Evolutionary conservation across 2,888 invertebrate genomes (phyloP).

Genomic region (Ypsolopha sequella): DNA sequence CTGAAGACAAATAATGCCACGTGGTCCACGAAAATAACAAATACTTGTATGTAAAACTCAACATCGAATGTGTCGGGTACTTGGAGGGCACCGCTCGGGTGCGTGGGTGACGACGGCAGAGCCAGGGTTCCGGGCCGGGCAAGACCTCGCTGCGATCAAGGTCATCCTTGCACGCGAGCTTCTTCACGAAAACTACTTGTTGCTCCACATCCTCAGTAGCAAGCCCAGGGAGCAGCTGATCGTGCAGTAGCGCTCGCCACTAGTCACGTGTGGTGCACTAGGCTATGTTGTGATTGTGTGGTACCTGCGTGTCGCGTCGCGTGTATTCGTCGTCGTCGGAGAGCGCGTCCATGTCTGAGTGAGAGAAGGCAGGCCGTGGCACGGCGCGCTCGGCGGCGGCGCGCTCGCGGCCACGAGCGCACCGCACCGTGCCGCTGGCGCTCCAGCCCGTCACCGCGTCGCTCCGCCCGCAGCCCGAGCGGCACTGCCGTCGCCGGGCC

Average conservation of each 20-base stretch:
- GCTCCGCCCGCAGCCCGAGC: slow-evolving; percentile 61
- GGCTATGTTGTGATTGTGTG: background rate
- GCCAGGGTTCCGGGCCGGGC: slow-evolving; percentile 27
- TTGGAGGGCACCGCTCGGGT: background rate
- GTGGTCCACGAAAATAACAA: background rate
- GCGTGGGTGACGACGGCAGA: slow-evolving; percentile 7
- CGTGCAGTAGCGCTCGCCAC: slow-evolving; percentile 11
- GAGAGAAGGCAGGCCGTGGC: slow-evolving; percentile 18
- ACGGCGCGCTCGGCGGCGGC: slow-evolving; percentile 49
- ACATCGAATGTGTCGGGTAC: background rate
- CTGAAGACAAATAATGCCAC: background rate
- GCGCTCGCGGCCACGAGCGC: slow-evolving; percentile 20
- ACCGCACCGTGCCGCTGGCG: slow-evolving; percentile 37
- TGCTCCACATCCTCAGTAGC: slow-evolving; percentile 22
- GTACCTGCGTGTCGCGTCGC: slow-evolving; percentile 61
- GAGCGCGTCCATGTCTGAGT: slow-evolving; percentile 59
- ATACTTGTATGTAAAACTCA: too few relatives aligned
- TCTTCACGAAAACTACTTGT: slow-evolving; percentile 46
- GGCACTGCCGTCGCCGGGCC: slow-evolving; percentile 41
- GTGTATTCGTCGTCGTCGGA: slow-evolving; percentile 63
- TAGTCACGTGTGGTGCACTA: background rate
- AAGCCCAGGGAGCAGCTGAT: slow-evolving; percentile 23
- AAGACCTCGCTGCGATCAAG: slow-evolving; percentile 39
- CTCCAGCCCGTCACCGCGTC: slow-evolving; percentile 48
- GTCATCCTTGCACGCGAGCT: slow-evolving; percentile 49